These are phyloP conservation scores for Phaedon cochleariae DNA, from an alignment of 2,888 invertebrate genomes.

Conservation along the genomic window DNA sequence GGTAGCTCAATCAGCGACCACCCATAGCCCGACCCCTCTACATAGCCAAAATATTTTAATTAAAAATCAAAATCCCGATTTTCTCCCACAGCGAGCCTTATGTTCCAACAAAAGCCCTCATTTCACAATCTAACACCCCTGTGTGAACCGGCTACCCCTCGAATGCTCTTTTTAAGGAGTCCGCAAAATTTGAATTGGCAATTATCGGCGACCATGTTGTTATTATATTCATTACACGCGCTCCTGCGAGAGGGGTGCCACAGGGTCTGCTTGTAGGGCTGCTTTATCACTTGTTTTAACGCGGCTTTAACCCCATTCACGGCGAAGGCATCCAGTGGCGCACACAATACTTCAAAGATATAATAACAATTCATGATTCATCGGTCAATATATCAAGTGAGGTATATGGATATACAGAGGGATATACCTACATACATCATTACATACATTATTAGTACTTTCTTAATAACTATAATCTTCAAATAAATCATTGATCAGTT, in stretches of 20 bases:
- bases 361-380: no score
- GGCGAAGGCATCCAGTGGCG: neutral
- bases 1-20: neutral
- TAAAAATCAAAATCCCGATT: constrained; percentile 35
- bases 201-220: constrained; percentile 54
- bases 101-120: constrained; percentile 44
- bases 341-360: neutral
- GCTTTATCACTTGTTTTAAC: constrained; percentile 51
- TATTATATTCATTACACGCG: constrained; percentile 55
- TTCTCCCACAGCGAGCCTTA: constrained; percentile 19
- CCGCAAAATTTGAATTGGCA: constrained; percentile 50
- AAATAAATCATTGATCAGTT: no score
- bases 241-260: constrained; percentile 41
- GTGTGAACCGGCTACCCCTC: constrained; percentile 46
- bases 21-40: constrained; percentile 9
- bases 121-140: constrained; percentile 48
- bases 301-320: constrained; percentile 48
- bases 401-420: no score
- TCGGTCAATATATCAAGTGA: no score
- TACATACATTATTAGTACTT: no score
- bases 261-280: constrained; percentile 27
- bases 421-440: no score
- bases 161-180: constrained; percentile 51
- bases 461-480: no score
- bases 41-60: constrained; percentile 30